Base-by-base conservation (phyloP, 2,113 vertebrate genomes). In the Hemicordylus capensis region DNA sequence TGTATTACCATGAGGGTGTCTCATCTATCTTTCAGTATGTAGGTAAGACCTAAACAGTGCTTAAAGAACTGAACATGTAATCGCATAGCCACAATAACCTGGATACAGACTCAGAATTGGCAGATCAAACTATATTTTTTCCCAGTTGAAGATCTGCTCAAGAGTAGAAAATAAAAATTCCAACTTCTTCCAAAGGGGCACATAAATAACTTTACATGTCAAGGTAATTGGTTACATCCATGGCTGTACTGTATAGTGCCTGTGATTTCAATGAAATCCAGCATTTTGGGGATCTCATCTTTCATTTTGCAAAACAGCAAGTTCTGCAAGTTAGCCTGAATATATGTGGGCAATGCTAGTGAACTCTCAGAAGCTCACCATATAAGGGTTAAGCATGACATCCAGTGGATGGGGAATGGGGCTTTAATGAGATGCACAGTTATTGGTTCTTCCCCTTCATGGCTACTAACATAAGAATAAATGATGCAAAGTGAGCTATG, bases 21-120 rank as follows among this genome's bases (percentile, higher is more conserved):
- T 97, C 97, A 96, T 97, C 94, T 92, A 88, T 98, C 97, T 97
- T 93, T 93, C 88, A 83, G 92, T 88, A 88, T 90, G 90, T 93
- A 91, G 93, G 93, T 92, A 91, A 91, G 93, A 90, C 88, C 93
- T 93, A 96, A 96, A 96, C 89, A 96, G 91, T 92, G 86, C 93
- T 93, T 93, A 93, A 94, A 86, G 88, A 93, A 91, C 69, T 39
- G 74, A 81, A 89, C 20, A 73, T 91, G 59, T 85, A 80, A 85
- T 89, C 83, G 85, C 81, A 89, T 85, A 89, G 86, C 76, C 85
- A 63, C 0, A 24, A 73, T 91, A 88, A 91, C 59, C 4, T 81
- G 91, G 83, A 48, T 75, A 89, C 84, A 82, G 83, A 72, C 17
- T 72, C 46, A 83, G 77, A 20, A 9, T 3, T 75, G 54, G 56